phyloP scores from a whole-genome alignment of 2,888 invertebrate species.

The Sthenelais limicola region DNA sequence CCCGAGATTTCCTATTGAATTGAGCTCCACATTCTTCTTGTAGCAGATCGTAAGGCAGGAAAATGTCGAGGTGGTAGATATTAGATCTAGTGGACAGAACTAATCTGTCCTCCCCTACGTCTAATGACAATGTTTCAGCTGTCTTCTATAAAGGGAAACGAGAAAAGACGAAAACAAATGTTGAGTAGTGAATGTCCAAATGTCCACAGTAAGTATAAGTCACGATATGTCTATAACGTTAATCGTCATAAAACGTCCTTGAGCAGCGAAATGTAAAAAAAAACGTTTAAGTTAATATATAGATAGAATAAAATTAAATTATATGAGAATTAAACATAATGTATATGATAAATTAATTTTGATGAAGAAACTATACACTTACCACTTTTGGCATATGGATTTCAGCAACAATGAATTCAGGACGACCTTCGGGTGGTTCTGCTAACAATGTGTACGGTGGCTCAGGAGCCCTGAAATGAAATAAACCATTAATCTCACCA shows the following conservation, averaged over 20 bases:
- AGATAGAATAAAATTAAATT: no score
- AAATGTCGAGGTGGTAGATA: constrained; percentile 71
- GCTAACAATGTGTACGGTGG: constrained; percentile 69
- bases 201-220: no score
- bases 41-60: constrained; percentile 67
- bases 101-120: constrained; percentile 71
- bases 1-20: constrained; percentile 66
- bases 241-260: no score
- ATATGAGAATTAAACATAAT: no score
- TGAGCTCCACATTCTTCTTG: constrained; percentile 71
- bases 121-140: constrained; percentile 65
- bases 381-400: constrained; percentile 71
- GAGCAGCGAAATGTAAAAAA: no score
- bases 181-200: no score
- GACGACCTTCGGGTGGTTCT: constrained; percentile 69
- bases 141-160: constrained; percentile 61
- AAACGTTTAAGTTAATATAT: no score
- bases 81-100: constrained; percentile 68
- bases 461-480: constrained; percentile 42
- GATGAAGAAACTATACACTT: constrained; percentile 52
- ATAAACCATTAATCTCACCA: no score
- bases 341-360: no score
- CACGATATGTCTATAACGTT: no score
- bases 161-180: neutral
- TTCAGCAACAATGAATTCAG: constrained; percentile 71